Evolutionary conservation across 2,888 invertebrate species (phyloP).

Genomic region (Diarsia rubi): DNA sequence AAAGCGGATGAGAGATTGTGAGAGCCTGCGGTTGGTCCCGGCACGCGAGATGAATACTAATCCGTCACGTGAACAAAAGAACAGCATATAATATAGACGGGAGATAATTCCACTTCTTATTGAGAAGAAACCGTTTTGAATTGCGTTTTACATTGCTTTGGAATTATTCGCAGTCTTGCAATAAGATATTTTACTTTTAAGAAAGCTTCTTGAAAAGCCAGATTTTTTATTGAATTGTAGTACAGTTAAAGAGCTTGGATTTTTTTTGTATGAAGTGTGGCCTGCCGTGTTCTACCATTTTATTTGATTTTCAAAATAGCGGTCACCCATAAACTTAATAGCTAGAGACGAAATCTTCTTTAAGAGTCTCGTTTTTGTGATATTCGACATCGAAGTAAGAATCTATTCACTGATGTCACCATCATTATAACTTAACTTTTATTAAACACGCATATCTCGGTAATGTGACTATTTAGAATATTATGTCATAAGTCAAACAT

Average conservation of each 20-base stretch:
- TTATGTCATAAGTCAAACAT: not conserved
- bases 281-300: not conserved
- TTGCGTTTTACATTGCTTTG: slow-evolving; percentile 10
- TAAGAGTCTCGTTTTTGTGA: not conserved
- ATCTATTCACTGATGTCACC: not conserved
- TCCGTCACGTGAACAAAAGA: slow-evolving; percentile 35
- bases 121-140: slow-evolving; percentile 17
- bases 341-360: not conserved
- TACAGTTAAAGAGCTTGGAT: not conserved
- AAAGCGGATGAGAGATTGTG: slow-evolving; percentile 26
- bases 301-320: not conserved
- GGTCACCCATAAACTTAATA: not conserved
- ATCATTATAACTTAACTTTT: not conserved
- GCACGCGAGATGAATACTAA: slow-evolving; percentile 56
- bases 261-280: not conserved
- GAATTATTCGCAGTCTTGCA: not conserved
- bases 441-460: not conserved
- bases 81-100: slow-evolving; percentile 2
- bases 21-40: slow-evolving; percentile 20
- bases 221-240: no score
- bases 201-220: not conserved
- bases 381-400: not conserved
- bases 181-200: not conserved
- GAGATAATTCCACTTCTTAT: slow-evolving; percentile 15
- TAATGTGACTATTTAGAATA: not conserved